phyloP scores from a whole-genome alignment of 2,113 vertebrate genomes.

The Siniperca knerii region DNA sequence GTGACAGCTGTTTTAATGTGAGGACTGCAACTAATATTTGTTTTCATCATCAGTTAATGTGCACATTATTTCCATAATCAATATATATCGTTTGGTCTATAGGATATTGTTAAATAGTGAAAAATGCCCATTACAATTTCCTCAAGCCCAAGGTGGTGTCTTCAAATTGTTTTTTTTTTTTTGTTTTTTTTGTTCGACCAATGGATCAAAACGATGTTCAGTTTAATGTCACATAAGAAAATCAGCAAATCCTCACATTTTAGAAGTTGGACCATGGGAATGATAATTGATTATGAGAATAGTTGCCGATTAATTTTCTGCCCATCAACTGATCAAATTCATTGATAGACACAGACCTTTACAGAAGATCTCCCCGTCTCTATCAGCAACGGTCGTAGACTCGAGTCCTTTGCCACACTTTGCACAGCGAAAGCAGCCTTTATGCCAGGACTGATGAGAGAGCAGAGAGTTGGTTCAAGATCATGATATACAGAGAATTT shows the following conservation, averaged over 20 bases:
- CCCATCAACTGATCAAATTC: background rate
- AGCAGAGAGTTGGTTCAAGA: background rate
- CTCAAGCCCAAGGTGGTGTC: background rate
- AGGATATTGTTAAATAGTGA: too few relatives aligned
- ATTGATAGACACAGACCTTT: slow-evolving; percentile 87
- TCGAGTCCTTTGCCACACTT: slow-evolving; percentile 97
- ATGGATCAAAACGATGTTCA: background rate
- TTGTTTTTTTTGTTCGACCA: background rate
- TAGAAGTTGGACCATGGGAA: background rate
- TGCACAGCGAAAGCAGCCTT: slow-evolving; percentile 95
- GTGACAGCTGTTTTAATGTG: background rate
- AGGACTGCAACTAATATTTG: background rate
- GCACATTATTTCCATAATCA: background rate
- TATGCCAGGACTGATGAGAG: slow-evolving; percentile 92
- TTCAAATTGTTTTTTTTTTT: background rate
- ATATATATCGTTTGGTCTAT: background rate
- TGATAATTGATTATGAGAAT: background rate
- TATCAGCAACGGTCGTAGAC: slow-evolving; percentile 95
- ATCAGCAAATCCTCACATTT: background rate
- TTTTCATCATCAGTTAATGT: background rate
- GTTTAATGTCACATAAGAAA: background rate
- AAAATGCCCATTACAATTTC: background rate
- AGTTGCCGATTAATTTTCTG: background rate
- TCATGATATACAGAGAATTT: too few relatives aligned
- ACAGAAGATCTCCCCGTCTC: slow-evolving; percentile 96